Conservation (phyloP, 2,888 invertebrate species). For the Dinocampus coccinellae region DNA sequence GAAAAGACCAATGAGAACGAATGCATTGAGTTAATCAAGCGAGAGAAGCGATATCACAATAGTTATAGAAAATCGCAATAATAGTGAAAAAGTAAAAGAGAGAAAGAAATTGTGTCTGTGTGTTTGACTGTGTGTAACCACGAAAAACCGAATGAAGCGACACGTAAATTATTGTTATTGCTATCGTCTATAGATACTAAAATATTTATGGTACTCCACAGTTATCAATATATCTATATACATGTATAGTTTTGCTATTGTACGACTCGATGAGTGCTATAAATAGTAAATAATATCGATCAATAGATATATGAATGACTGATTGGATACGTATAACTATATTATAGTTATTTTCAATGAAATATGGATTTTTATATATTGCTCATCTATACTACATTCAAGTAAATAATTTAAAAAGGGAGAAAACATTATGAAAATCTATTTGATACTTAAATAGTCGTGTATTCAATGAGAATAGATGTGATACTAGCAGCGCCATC, state of each 20-base stretch:
- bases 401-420: too few relatives aligned
- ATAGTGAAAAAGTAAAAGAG: not conserved
- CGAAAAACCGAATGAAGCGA: slow-evolving; percentile 33
- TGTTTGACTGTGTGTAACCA: slow-evolving; percentile 22
- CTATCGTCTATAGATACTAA: slow-evolving; percentile 26
- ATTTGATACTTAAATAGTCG: too few relatives aligned
- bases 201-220: slow-evolving; percentile 5
- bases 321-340: slow-evolving; percentile 8
- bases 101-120: slow-evolving; percentile 8
- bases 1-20: slow-evolving; percentile 23
- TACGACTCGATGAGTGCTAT: not conserved
- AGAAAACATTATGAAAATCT: too few relatives aligned
- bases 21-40: slow-evolving; percentile 46
- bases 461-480: too few relatives aligned
- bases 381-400: too few relatives aligned
- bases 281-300: not conserved
- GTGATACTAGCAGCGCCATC: slow-evolving; percentile 29
- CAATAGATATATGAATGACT: not conserved
- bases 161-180: slow-evolving; percentile 33
- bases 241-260: not conserved
- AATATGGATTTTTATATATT: not conserved
- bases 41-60: slow-evolving; percentile 50
- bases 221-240: not conserved
- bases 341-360: too few relatives aligned
- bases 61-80: slow-evolving; percentile 40